Percentiles rank a stretch among this genome's conserved stretches.
These are phyloP conservation scores for Hydrotaea diabolus DNA, from an alignment of 2,888 invertebrate species.

Conservation along the genomic window DNA sequence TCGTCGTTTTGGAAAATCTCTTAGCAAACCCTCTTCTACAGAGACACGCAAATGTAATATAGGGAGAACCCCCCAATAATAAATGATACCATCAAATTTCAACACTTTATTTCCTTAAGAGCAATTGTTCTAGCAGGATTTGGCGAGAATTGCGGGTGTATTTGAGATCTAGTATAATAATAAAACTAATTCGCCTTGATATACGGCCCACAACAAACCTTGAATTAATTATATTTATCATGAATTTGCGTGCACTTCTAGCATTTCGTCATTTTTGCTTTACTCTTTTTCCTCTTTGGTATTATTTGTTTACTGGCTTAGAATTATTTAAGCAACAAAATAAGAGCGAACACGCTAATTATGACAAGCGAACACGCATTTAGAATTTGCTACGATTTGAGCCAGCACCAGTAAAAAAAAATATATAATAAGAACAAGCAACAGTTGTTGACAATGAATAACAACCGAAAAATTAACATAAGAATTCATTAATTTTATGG, in stretches of 20 bases:
- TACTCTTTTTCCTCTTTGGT: not conserved
- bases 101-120: conserved; percentile 21
- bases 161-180: not conserved
- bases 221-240: conserved; percentile 25
- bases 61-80: not conserved
- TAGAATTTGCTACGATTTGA: not conserved
- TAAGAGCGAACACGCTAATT: not conserved
- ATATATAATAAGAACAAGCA: conserved; percentile 35
- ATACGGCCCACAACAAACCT: conserved; percentile 6
- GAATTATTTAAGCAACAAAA: not conserved
- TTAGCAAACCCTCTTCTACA: too few species aligned
- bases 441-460: conserved; percentile 63
- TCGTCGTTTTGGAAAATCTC: not conserved
- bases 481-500: conserved; percentile 22
- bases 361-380: conserved; percentile 52
- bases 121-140: not conserved
- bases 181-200: conserved; percentile 18
- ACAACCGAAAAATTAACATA: conserved; percentile 34
- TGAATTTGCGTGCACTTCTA: conserved; percentile 48
- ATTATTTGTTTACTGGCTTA: conserved; percentile 30
- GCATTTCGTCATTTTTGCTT: conserved; percentile 5
- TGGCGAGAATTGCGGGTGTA: not conserved
- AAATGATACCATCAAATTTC: conserved; percentile 12
- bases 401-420: not conserved
- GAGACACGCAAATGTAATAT: conserved; percentile 1